Percentiles rank a stretch among this genome's conserved stretches.
phyloP scores from a whole-genome alignment of 2,888 invertebrate genomes.

The Criorhina ranunculi region DNA sequence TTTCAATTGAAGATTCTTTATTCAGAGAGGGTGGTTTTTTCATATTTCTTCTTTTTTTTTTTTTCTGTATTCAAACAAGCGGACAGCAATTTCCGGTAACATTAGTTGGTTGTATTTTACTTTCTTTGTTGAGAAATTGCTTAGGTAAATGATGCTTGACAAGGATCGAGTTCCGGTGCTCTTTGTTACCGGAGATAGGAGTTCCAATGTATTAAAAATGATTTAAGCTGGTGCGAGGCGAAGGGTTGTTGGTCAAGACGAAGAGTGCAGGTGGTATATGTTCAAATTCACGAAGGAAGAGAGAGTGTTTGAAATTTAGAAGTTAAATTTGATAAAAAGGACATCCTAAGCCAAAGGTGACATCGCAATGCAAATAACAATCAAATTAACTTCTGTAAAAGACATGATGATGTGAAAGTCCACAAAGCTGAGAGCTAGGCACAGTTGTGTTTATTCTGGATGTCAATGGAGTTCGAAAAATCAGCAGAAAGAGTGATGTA shows the following conservation, averaged over 20 bases:
- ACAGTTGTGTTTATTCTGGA: too few relatives aligned
- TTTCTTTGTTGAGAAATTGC: neutral
- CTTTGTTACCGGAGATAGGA: constrained; percentile 16
- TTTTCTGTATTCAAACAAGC: constrained; percentile 8
- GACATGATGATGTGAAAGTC: too few relatives aligned
- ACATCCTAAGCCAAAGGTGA: too few relatives aligned
- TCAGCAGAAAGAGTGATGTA: too few relatives aligned
- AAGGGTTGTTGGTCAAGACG: neutral
- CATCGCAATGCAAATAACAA: too few relatives aligned
- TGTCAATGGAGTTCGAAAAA: too few relatives aligned
- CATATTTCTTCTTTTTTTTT: constrained; percentile 8
- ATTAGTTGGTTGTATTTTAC: constrained; percentile 5
- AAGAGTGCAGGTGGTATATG: too few relatives aligned
- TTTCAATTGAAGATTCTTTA: neutral
- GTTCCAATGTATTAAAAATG: constrained; percentile 5
- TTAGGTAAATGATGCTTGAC: constrained; percentile 4
- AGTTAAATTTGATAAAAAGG: too few relatives aligned
- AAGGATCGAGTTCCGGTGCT: constrained; percentile 14
- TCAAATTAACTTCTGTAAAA: too few relatives aligned
- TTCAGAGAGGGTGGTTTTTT: neutral
- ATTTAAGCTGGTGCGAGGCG: neutral
- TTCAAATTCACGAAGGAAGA: too few relatives aligned
- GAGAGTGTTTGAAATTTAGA: too few relatives aligned
- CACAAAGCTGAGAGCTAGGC: too few relatives aligned
- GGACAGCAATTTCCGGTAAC: constrained; percentile 31